Evolutionary conservation across 2,113 vertebrate species (phyloP).

Genomic region (Gasterosteus aculeatus): DNA sequence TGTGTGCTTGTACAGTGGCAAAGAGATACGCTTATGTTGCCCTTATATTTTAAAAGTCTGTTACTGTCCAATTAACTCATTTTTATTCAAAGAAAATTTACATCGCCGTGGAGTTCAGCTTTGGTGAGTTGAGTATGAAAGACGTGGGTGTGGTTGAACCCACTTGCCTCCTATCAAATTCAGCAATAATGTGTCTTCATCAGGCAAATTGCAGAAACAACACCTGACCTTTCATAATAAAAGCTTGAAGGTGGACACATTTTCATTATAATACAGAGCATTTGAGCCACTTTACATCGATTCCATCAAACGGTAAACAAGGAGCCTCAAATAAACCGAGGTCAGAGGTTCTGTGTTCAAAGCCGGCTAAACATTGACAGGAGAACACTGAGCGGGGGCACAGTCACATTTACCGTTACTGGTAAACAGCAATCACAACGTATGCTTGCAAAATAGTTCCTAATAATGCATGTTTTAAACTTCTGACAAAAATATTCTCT

Average conservation of each 20-base stretch:
- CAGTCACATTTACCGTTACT: slow-evolving; percentile 13
- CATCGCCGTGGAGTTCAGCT: neutral
- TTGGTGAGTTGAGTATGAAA: neutral
- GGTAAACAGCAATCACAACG: slow-evolving; percentile 6
- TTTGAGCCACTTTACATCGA: neutral
- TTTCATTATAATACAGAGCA: neutral
- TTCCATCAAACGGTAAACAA: slow-evolving; percentile 1
- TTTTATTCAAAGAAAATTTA: neutral
- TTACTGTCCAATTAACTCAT: neutral
- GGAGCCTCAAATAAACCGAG: neutral
- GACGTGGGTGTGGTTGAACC: neutral
- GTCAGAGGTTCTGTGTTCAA: slow-evolving; percentile 24
- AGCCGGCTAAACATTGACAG: slow-evolving; percentile 12
- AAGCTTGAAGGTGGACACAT: neutral
- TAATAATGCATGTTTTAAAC: slow-evolving; percentile 1
- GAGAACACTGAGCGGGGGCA: slow-evolving; percentile 15
- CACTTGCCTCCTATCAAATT: neutral
- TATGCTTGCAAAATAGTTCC: neutral
- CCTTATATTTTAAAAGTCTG: neutral
- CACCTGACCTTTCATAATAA: neutral
- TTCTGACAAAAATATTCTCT: neutral
- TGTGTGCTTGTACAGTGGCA: too few species aligned
- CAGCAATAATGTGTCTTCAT: neutral
- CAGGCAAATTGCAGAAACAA: neutral
- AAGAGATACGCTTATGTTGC: too few species aligned